These are phyloP conservation scores for Lumbricus terrestris DNA, from an alignment of 2,888 invertebrate genomes.

Conservation along the genomic window DNA sequence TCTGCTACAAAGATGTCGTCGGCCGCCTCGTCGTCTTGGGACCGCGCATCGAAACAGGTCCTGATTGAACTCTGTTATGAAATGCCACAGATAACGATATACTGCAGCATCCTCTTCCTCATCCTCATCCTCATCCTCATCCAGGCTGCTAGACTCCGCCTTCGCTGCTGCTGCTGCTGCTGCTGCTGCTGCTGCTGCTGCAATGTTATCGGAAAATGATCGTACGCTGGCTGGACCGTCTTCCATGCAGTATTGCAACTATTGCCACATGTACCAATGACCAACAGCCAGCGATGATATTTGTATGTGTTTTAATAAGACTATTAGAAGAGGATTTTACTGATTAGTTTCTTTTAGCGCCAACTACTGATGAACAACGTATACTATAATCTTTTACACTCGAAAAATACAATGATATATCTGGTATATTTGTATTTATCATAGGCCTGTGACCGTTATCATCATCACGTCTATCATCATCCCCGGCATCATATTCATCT, in stretches of 20 bases:
- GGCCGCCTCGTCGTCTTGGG: background rate
- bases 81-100: background rate
- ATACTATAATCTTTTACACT: background rate
- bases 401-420: background rate
- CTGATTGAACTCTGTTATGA: slow-evolving; percentile 8
- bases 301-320: background rate
- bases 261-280: no score
- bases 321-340: no score
- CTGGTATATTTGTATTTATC: background rate
- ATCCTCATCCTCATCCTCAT: background rate
- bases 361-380: background rate
- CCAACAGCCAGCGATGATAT: background rate
- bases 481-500: background rate
- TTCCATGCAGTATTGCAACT: background rate
- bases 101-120: background rate
- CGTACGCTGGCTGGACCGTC: background rate
- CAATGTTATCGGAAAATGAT: background rate
- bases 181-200: slow-evolving; percentile 12
- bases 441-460: background rate
- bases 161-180: background rate
- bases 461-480: background rate
- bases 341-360: background rate
- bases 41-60: background rate
- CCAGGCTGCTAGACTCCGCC: background rate
- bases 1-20: background rate